Evolutionary conservation across 1,140 invertebrate genomes (phyloP), one percentile per base, ranked within the genome.

Genomic region (Antheraea pernyi): DNA sequence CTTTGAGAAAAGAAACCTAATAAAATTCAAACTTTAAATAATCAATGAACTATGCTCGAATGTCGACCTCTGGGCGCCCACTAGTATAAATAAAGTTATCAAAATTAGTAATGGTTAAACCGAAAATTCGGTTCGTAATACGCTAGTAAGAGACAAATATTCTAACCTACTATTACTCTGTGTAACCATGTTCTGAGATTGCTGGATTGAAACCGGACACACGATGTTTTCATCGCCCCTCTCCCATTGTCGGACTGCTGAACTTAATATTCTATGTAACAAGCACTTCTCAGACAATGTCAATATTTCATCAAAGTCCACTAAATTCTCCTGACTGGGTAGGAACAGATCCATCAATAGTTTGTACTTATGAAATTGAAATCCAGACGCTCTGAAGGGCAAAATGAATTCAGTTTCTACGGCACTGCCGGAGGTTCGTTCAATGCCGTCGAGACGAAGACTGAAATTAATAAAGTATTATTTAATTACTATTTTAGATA

Each of bases 381-480:
- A 91, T 11, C 93, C 93, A n/a, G 92, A 93, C 9, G 93, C 94
- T 81, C 93, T 80, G 77, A 92, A 95, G 39, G 94, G 95, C 37
- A 94, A 86, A 7, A 94, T 70, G 30, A 92, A 88, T 16, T 93
- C 89, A 5, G 86, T 91, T 74, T 93, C 86, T 30, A 89, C 75
- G 3, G 89, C 70, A 37, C 89, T 84, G 6, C 86, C 80, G 19
- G 93, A 86, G 67, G 93, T 86, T 68, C 91, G 81, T 80, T 94
- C 91, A 66, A 96, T 93, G 3, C 95, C 95, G 82, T 95, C 95
- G 39, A 95, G 88, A 53, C 94, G 93, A 65, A 94, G 91, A 75
- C 95, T 95, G 79, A 74, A 86, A 87, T 48, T 53, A 53, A 53
- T 16, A 1, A 16, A 13, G 6, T 53, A 13, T 53, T 16, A 16